Conservation (phyloP, 2,888 invertebrate species). For the Lymantria monacha region DNA sequence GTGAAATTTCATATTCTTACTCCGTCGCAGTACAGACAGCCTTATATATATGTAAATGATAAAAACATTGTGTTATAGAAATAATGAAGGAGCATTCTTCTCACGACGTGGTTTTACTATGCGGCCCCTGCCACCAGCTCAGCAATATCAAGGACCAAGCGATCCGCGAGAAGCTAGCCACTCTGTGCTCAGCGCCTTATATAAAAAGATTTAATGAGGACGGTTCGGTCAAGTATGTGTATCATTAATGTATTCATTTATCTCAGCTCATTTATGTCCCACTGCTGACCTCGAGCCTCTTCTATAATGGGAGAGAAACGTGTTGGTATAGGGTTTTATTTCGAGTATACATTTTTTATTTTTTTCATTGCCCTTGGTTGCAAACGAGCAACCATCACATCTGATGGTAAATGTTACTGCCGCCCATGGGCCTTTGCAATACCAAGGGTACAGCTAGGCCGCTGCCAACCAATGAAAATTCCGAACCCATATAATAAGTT, state of each 20-base stretch:
- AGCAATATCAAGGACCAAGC: conserved; percentile 85
- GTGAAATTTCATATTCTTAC: no score
- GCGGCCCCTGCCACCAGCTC: conserved; percentile 86
- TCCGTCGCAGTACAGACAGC: no score
- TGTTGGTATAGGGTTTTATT: no score
- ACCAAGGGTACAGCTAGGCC: no score
- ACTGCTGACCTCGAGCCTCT: no score
- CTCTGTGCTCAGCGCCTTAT: conserved; percentile 85
- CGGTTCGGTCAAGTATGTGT: conserved; percentile 47
- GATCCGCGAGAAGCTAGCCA: conserved; percentile 82
- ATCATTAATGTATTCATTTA: not conserved
- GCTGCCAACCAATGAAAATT: no score
- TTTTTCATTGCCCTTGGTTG: no score
- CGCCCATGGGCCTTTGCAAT: no score
- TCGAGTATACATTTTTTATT: no score
- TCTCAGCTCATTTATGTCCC: not conserved
- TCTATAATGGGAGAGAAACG: not conserved
- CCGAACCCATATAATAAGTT: no score
- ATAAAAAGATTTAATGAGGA: conserved; percentile 59
- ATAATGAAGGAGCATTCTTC: conserved; percentile 91
- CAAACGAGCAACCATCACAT: no score
- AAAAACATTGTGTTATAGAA: conserved; percentile 55
- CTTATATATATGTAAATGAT: not conserved
- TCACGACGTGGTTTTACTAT: conserved; percentile 90
- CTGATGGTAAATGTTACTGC: no score